Evolutionary conservation across 2,797 vertebrate species (phyloP), one percentile per base, ranked within the genome.

Genomic region (Staurois parvus): DNA sequence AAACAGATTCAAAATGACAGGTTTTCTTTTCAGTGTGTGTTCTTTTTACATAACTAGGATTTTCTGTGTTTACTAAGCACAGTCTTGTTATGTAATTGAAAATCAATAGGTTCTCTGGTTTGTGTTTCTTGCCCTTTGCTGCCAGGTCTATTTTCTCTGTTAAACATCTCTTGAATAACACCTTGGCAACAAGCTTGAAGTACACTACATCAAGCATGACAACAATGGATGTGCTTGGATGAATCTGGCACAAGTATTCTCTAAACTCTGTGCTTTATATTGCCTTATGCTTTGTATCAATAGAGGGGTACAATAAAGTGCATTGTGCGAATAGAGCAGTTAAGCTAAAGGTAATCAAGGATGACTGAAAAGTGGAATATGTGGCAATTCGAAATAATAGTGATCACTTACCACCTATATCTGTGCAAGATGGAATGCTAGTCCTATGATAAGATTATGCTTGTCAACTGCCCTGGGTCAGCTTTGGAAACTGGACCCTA

Each of bases 131-230:
- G 10, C 28, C 30, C 48, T 68, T 78, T 42, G 32, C 29, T 52
- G 78, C 42, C 29, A 28, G 8, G 64, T 62, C 77, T 64, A 59
- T 72, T 48, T 73, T 13, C 32, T 74, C 70, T 74, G 74, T 77
- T 76, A 19, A 21, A 85, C 59, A 59, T 48, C 30, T 29, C 19
- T 30, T 59, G 24, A 69, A 40, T 52, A 62, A 76, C 52, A 45
- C 34, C 79, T 26, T 62, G 84, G 64, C 67, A 86, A 86, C 79
- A 72, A 69, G 84, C 26, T 37, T 72, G n/a, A 29, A 74, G 72
- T 72, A 70, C 48, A 15, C 10, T 59, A 80, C 42, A 72, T 85
- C 42, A 86, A 81, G 84, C 84, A 52, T 86, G 66, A 81, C 72
- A 52, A 37, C 79, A 48, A 13, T 72, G 79, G 79, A 17, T 77